These are phyloP conservation scores for Zelleria hepariella DNA, from an alignment of 2,888 invertebrate species.

Conservation along the genomic window DNA sequence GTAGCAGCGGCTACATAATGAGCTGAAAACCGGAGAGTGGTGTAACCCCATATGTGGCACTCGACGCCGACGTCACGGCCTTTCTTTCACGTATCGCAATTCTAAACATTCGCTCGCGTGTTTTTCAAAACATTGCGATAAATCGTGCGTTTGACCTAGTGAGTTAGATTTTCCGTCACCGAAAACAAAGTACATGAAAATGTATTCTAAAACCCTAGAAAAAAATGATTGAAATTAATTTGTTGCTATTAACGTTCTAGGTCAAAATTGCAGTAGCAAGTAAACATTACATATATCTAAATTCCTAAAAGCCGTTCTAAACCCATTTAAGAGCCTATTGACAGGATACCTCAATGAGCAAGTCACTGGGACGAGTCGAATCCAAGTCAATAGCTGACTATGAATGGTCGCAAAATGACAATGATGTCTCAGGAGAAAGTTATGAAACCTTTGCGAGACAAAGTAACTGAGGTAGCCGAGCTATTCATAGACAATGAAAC, in stretches of 20 bases:
- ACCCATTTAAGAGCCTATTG: background rate
- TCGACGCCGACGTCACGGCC: background rate
- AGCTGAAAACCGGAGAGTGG: background rate
- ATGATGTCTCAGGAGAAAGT: background rate
- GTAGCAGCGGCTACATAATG: background rate
- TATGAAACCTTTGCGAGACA: background rate
- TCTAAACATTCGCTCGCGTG: background rate
- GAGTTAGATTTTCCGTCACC: background rate
- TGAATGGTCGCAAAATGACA: background rate
- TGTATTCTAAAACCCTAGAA: no score
- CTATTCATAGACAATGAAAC: background rate
- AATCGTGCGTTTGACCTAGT: background rate
- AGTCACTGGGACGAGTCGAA: slow-evolving; percentile 1
- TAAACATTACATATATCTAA: background rate
- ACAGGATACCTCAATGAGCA: background rate
- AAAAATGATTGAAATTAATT: no score
- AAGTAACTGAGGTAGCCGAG: background rate
- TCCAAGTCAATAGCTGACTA: background rate
- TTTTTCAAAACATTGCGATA: background rate
- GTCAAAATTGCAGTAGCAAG: background rate
- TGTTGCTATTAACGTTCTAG: no score
- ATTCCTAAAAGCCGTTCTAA: background rate
- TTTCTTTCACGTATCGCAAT: background rate
- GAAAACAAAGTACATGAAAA: background rate
- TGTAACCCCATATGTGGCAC: background rate